These are phyloP conservation scores for Rhinoraja longicauda DNA, from an alignment of 2,797 vertebrate genomes.

Conservation along the genomic window DNA sequence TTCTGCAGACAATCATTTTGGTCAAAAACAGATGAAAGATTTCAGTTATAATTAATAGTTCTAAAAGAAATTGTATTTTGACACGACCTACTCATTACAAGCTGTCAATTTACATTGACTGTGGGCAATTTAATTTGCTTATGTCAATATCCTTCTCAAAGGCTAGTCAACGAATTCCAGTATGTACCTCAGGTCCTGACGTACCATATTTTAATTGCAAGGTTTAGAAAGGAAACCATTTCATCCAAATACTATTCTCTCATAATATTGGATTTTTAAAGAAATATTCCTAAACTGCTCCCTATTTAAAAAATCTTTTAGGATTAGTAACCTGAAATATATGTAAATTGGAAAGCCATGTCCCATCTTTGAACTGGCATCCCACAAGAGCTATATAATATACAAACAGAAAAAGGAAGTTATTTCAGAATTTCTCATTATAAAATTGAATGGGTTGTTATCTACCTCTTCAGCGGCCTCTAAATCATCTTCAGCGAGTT, in stretches of 20 bases:
- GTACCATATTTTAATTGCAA: not conserved
- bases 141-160: not conserved
- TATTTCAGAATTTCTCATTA: not conserved
- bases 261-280: too few species aligned
- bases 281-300: too few species aligned
- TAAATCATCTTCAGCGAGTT: slow-evolving; percentile 72
- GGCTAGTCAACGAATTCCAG: not conserved
- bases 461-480: slow-evolving; percentile 83
- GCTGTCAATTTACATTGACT: not conserved
- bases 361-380: not conserved
- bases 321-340: not conserved
- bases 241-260: too few species aligned
- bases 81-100: not conserved
- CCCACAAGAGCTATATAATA: not conserved
- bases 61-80: not conserved
- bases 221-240: not conserved
- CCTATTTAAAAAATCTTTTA: not conserved
- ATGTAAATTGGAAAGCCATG: not conserved
- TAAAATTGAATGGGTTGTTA: not conserved
- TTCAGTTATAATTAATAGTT: not conserved
- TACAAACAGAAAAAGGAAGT: not conserved
- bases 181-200: not conserved
- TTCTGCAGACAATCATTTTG: not conserved
- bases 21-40: not conserved
- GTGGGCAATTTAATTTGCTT: not conserved